Evolutionary conservation across 2,888 invertebrate species (phyloP).

Genomic region (Morinoia aosen): DNA sequence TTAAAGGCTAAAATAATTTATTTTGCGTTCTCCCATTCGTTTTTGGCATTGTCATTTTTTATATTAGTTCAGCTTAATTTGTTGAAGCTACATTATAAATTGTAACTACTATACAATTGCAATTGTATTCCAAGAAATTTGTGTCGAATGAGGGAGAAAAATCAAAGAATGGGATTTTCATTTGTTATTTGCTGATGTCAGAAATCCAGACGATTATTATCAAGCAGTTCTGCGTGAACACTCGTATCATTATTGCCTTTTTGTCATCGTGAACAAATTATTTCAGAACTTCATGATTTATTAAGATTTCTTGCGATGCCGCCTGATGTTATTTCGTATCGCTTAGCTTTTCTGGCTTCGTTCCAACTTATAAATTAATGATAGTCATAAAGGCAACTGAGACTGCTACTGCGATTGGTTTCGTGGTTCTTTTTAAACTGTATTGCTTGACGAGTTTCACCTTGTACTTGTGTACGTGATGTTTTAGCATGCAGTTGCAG

Average conservation of each 20-base stretch:
- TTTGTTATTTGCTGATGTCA: too few species aligned
- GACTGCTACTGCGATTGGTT: background rate
- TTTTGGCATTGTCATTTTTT: background rate
- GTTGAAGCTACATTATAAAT: too few species aligned
- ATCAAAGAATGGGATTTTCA: too few species aligned
- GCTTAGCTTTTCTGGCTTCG: background rate
- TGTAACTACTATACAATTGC: too few species aligned
- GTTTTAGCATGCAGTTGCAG: background rate
- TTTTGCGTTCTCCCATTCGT: too few species aligned
- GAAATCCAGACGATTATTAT: too few species aligned
- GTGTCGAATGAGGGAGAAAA: too few species aligned
- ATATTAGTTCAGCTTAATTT: background rate
- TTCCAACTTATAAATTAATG: background rate
- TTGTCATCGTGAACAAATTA: too few species aligned
- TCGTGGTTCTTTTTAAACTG: background rate
- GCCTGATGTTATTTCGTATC: background rate
- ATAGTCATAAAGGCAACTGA: background rate
- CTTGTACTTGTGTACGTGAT: background rate
- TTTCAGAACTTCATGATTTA: background rate
- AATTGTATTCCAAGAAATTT: too few species aligned
- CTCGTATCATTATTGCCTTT: too few species aligned
- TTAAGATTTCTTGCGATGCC: background rate
- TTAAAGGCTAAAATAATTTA: too few species aligned
- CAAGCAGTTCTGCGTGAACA: too few species aligned
- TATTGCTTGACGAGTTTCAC: background rate